Conservation (phyloP, 2,888 invertebrate species). For the Drosophila borealis region DNA sequence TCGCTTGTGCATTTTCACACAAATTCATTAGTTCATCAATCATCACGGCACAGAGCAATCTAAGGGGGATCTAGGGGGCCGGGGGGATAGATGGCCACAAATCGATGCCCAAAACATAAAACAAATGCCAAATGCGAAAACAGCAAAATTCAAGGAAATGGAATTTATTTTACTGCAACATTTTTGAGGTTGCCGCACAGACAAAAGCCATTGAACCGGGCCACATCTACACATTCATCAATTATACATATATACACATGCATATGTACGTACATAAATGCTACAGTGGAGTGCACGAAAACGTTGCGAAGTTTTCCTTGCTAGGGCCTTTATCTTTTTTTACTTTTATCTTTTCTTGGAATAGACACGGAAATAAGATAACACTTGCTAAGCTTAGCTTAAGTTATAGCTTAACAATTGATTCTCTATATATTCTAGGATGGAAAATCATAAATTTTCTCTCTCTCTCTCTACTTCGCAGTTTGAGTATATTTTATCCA, state of each 20-base stretch:
- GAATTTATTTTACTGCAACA: slow-evolving; percentile 44
- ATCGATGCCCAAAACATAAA: slow-evolving; percentile 8
- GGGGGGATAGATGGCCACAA: background rate
- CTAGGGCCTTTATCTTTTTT: no score
- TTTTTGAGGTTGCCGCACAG: slow-evolving; percentile 43
- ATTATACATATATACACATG: slow-evolving; percentile 33
- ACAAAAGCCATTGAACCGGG: slow-evolving; percentile 38
- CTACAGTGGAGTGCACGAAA: background rate
- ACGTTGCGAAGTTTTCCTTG: background rate
- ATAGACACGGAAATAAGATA: no score
- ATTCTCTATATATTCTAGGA: no score
- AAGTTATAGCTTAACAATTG: background rate
- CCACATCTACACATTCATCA: slow-evolving; percentile 43
- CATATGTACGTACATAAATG: background rate
- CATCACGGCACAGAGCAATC: slow-evolving; percentile 23
- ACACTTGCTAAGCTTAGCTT: background rate
- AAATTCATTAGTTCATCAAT: slow-evolving; percentile 61
- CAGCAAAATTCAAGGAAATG: slow-evolving; percentile 35
- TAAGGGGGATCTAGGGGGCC: background rate
- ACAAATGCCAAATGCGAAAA: slow-evolving; percentile 31
- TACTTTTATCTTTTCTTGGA: no score
- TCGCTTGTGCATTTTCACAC: slow-evolving; percentile 20
- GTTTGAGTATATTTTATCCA: no score
- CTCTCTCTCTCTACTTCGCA: background rate
- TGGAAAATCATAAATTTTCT: background rate